Evolutionary conservation across 1,140 invertebrate genomes (phyloP).

Genomic region (Pachypeltis micranthus): DNA sequence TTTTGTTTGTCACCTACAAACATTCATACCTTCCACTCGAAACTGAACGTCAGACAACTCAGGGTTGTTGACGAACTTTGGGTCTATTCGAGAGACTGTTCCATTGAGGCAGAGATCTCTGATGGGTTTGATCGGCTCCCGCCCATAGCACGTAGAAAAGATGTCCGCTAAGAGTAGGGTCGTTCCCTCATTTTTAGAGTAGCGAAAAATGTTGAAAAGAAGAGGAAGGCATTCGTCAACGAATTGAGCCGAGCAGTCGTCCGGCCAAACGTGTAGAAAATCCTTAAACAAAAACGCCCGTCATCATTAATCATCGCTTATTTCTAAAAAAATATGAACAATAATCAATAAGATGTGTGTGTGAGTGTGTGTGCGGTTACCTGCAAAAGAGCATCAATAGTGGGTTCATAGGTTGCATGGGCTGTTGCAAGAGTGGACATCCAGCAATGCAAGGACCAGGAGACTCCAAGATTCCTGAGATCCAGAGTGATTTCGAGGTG

Average conservation of each 20-base stretch:
- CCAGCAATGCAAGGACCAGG: slow-evolving; percentile 85
- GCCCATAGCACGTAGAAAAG: slow-evolving; percentile 76
- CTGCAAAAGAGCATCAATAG: slow-evolving; percentile 80
- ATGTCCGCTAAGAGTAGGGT: slow-evolving; percentile 76
- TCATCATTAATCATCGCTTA: too few relatives aligned
- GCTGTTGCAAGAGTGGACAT: slow-evolving; percentile 78
- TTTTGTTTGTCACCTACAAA: too few relatives aligned
- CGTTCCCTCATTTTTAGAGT: slow-evolving; percentile 82
- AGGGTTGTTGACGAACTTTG: slow-evolving; percentile 84
- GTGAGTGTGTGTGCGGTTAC: too few relatives aligned
- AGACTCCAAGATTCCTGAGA: slow-evolving; percentile 64
- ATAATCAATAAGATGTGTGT: too few relatives aligned
- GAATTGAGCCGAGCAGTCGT: slow-evolving; percentile 74
- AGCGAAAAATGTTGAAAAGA: slow-evolving; percentile 78
- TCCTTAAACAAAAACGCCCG: slow-evolving; percentile 36
- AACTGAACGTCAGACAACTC: slow-evolving; percentile 84
- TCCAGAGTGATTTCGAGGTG: slow-evolving; percentile 79
- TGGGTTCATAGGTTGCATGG: slow-evolving; percentile 65
- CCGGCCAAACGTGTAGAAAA: slow-evolving; percentile 74
- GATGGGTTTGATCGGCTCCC: slow-evolving; percentile 69
- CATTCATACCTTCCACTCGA: slow-evolving; percentile 66
- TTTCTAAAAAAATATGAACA: too few relatives aligned
- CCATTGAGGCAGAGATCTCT: slow-evolving; percentile 53
- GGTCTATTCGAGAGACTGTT: slow-evolving; percentile 63
- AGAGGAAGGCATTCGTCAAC: slow-evolving; percentile 80